Conservation (phyloP, 2,888 invertebrate species). For the Azorinus chamasolen region DNA sequence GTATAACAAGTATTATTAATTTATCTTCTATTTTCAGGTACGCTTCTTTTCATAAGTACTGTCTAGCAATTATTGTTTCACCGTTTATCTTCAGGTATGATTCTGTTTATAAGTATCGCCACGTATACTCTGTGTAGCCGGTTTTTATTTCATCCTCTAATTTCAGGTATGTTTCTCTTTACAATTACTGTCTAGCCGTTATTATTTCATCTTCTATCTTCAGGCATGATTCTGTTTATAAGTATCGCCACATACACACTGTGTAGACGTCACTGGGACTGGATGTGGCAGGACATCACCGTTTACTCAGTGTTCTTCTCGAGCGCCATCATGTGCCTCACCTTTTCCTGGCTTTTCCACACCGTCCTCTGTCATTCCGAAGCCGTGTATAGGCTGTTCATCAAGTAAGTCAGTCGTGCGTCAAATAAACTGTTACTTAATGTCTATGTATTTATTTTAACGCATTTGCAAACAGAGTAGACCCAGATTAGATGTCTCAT, state of each 20-base stretch:
- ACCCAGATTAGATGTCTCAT: no score
- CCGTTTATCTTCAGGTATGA: no score
- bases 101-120: constrained; percentile 89
- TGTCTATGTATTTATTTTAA: no score
- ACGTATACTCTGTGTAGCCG: constrained; percentile 95
- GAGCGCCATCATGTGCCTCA: constrained; percentile 98
- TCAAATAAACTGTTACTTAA: no score
- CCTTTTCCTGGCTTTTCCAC: constrained; percentile 98
- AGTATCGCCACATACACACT: constrained; percentile 93
- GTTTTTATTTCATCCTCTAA: no score
- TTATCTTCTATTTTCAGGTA: no score
- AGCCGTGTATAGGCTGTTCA: constrained; percentile 97
- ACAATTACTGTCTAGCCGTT: no score
- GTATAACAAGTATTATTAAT: no score
- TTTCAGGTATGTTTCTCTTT: no score
- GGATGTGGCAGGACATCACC: constrained; percentile 89
- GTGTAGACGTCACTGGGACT: constrained; percentile 94
- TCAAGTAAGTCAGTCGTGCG: constrained; percentile 95
- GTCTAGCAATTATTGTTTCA: no score
- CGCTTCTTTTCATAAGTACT: no score
- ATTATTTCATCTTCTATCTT: constrained; percentile 61
- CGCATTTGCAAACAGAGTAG: no score
- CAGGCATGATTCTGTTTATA: constrained; percentile 87
- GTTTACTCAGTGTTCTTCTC: constrained; percentile 97
- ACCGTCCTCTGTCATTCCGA: constrained; percentile 99